Evolutionary conservation across 2,797 vertebrate species (phyloP), one percentile per base, ranked within the genome.

Genomic region (Catamblyrhynchus diadema): DNA sequence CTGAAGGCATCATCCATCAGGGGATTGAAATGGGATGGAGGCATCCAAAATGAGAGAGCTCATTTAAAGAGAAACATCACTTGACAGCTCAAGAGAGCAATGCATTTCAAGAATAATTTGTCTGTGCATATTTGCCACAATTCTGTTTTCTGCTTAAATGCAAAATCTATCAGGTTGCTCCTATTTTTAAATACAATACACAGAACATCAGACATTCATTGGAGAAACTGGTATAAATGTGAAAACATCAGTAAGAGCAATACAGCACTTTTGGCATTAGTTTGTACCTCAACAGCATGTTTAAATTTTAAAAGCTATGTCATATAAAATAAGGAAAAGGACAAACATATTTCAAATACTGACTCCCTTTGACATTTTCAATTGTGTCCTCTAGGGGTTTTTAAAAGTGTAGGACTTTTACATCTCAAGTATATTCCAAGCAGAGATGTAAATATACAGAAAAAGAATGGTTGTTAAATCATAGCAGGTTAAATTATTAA

Each of bases 1-100:
- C 97, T 96, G 88, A 97, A 98, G 72, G 96, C 93, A 41, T 95
- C 14, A 0, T 48, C 41, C 23, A 20, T 96, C 97, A 85, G 94
- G 93, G 71, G 7, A 91, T 48, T 65, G 81, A 67, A 47, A 81
- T 37, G 65, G 75, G 93, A 74, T 21, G 7, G 6, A 62, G 25
- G 35, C 23, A 56, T 75, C 86, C 45, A 90, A 96, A 85, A 92
- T 57, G 53, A 97, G 81, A 97, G 92, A 95, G 51, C 24, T 67
- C 91, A 56, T 80, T 90, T 56, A 72, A 72, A 95, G 44, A 64
- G 45, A 89, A 87, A 59, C 9, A 82, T 51, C 37, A 48, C 23
- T 9, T 77, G 72, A 50, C 56, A 78, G 83, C 50, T 87, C 18
- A 78, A 22, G 48, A 88, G 45, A 65, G 33, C 9, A 82, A 44